These are phyloP conservation scores for Habropoda laboriosa DNA, from an alignment of 1,140 invertebrate species.

Conservation along the genomic window DNA sequence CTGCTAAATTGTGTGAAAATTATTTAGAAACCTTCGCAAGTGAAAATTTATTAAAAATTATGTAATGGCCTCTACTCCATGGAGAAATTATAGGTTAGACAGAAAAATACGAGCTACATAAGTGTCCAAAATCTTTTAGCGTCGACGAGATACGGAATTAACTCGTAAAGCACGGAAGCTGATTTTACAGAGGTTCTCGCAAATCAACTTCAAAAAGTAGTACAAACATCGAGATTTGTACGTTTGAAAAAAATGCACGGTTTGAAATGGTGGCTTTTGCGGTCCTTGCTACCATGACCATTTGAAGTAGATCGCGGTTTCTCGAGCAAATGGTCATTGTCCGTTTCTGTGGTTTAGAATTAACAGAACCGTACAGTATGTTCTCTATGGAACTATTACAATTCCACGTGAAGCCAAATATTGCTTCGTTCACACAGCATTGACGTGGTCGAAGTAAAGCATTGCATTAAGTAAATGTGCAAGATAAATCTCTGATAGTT, in stretches of 20 bases:
- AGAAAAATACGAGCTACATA: background rate
- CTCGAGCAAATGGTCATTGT: background rate
- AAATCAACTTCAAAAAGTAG: conserved; percentile 13
- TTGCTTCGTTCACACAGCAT: too few species aligned
- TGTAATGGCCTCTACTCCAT: too few species aligned
- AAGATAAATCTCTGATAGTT: too few species aligned
- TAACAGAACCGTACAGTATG: background rate
- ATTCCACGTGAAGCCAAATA: background rate
- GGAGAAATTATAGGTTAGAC: too few species aligned
- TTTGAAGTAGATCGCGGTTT: background rate
- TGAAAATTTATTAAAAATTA: too few species aligned
- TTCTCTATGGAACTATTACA: background rate
- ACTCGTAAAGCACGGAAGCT: conserved; percentile 11
- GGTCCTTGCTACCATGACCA: background rate
- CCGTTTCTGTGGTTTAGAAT: background rate
- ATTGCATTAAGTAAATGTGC: too few species aligned
- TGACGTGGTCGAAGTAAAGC: too few species aligned
- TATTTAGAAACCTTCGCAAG: too few species aligned
- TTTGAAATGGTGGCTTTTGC: background rate
- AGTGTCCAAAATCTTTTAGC: too few species aligned
- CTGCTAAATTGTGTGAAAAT: too few species aligned
- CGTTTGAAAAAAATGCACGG: background rate
- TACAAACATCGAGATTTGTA: conserved; percentile 24
- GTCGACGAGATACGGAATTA: conserved; percentile 17
- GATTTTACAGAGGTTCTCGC: conserved; percentile 11